These are phyloP conservation scores for Rhombomys opimus DNA, from an alignment of 2,113 vertebrate genomes.

Conservation along the genomic window DNA sequence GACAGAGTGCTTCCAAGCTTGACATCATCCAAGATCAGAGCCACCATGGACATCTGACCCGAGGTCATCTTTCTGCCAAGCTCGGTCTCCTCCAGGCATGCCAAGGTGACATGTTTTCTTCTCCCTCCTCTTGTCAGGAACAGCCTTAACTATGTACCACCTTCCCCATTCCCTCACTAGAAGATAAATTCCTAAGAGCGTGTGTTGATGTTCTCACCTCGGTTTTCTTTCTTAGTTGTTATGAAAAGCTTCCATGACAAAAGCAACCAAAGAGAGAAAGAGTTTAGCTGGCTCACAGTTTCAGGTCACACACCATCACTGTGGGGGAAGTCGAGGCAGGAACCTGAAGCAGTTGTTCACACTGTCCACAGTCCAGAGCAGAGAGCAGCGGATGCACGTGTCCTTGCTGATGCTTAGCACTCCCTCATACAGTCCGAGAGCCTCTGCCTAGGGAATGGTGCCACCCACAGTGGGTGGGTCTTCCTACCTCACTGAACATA, in stretches of 20 bases:
- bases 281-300: not conserved
- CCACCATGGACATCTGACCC: not conserved
- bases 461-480: not conserved
- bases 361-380: not conserved
- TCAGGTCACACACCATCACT: not conserved
- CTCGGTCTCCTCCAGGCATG: not conserved
- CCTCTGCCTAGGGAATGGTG: not conserved
- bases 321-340: not conserved
- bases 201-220: not conserved
- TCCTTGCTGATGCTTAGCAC: not conserved
- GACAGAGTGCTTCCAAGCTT: not conserved
- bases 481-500: not conserved
- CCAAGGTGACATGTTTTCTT: not conserved
- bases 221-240: not conserved
- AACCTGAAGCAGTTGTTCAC: not conserved
- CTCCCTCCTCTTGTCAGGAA: not conserved
- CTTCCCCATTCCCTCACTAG: not conserved
- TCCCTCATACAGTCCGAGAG: not conserved
- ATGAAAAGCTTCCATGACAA: not conserved
- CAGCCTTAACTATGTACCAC: not conserved
- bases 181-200: not conserved
- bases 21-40: not conserved
- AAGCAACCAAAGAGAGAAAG: not conserved
- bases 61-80: not conserved
- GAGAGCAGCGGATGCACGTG: not conserved